phyloP scores from a whole-genome alignment of 2,888 invertebrate species.

The Steinernema scapterisci region DNA sequence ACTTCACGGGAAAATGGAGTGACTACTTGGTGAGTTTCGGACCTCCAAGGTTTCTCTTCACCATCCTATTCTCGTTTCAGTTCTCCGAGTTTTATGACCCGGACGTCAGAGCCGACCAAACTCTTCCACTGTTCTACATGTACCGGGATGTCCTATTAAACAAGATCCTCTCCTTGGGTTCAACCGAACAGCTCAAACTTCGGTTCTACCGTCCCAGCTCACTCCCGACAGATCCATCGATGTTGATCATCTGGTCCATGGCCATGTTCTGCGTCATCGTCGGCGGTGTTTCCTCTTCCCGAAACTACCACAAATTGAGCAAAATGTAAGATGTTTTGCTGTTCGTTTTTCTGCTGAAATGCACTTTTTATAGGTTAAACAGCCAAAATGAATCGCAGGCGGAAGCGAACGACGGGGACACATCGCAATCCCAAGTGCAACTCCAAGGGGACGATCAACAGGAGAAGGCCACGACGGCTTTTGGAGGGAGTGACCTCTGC shows the following conservation, averaged over 20 bases:
- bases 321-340: background rate
- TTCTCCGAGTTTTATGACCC: constrained; percentile 62
- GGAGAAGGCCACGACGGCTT: background rate
- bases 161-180: constrained; percentile 37
- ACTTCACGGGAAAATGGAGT: constrained; percentile 44
- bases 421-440: background rate
- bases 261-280: constrained; percentile 58
- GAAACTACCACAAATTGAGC: constrained; percentile 42
- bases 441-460: background rate
- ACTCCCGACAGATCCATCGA: constrained; percentile 48
- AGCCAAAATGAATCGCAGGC: constrained; percentile 23
- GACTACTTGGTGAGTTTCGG: constrained; percentile 46
- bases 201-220: constrained; percentile 55
- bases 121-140: constrained; percentile 55
- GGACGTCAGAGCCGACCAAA: constrained; percentile 30
- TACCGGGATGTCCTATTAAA: constrained; percentile 47
- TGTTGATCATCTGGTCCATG: constrained; percentile 58
- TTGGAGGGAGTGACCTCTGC: constrained; percentile 17
- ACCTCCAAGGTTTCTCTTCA: too few species aligned
- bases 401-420: background rate
- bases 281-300: constrained; percentile 55
- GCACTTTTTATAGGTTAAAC: background rate
- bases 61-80: too few species aligned
- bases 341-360: background rate
- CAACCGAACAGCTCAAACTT: background rate